Evolutionary conservation across 1,140 invertebrate genomes (phyloP), one percentile per base, ranked within the genome.

Genomic region (Hylaeus anthracinus): DNA sequence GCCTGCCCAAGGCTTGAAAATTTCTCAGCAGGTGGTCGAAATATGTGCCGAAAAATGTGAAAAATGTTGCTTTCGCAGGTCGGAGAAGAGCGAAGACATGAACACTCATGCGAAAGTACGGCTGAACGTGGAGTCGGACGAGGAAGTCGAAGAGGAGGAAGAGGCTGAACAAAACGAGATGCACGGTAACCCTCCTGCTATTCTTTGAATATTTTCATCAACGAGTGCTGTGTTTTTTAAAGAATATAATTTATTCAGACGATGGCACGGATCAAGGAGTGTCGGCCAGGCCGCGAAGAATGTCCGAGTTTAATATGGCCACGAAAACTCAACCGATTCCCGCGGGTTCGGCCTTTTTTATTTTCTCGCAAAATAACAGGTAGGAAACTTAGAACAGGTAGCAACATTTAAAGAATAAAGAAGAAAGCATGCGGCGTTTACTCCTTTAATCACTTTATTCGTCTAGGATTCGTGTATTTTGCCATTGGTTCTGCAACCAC

Each of bases 401-500:
- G 26, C 26, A 26, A 26, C 0, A 26, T 26, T 26, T 26, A 26
- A 26, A 26, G 26, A 26, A 26, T 26, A 26, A 0, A 26, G 26
- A 26, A 26, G 26, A 26, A 26, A 26, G 26, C 26, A 26, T 26
- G 26, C 26, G 26, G 26, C 26, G 26, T 26, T 26, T 26, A 26
- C 26, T 26, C 26, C 26, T 26, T 26, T 26, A 26, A 45, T 45
- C 48, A 9, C 39, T 64, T 26, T 67, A 48, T 2, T 83, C 3
- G 60, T 94, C 93, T 73, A 99, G 98, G 94, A 98, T 99, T 94
- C 98, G 99, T 39, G 95, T 99, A 3, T 97, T 99, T 88, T 99
- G 99, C 92, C 98, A 99, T 94, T 98, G 96, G 95, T 95, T 99
- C 79, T 98, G 98, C 90, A 99, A 99, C 92, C 99, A 99, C 91